Percentiles rank a stretch among this genome's conserved stretches.
Conservation (phyloP, 2,797 vertebrate genomes). For the Danio aesculapii region DNA sequence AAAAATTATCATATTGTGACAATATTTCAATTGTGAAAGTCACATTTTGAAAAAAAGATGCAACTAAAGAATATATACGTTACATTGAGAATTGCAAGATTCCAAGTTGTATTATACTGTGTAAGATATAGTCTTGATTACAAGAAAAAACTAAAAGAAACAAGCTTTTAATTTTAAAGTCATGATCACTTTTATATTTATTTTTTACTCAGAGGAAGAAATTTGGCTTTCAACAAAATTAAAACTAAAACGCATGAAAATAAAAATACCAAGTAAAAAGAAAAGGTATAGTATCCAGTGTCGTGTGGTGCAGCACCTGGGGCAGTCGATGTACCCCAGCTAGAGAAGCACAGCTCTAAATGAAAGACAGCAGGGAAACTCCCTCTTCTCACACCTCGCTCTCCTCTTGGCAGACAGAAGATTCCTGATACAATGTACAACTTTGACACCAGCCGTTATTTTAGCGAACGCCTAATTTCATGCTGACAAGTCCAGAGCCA, state of each 20-base stretch:
- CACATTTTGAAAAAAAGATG: neutral
- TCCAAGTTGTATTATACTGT: neutral
- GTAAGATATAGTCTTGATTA: neutral
- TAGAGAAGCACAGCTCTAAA: constrained; percentile 43
- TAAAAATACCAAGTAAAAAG: constrained; percentile 11
- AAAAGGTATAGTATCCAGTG: constrained; percentile 1
- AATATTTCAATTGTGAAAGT: neutral
- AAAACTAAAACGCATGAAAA: constrained; percentile 6
- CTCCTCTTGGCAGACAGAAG: constrained; percentile 46
- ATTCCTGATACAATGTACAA: constrained; percentile 57
- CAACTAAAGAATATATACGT: too few relatives aligned
- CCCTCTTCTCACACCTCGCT: constrained; percentile 55
- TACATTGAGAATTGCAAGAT: neutral
- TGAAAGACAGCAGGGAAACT: constrained; percentile 53
- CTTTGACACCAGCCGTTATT: constrained; percentile 68
- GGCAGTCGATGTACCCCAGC: constrained; percentile 1
- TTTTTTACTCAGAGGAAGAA: neutral
- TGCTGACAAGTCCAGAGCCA: constrained; percentile 69
- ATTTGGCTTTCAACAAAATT: neutral
- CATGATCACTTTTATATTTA: neutral
- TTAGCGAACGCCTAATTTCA: constrained; percentile 71
- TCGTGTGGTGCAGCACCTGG: constrained; percentile 5
- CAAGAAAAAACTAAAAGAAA: neutral
- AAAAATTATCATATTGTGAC: neutral
- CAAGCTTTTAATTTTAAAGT: neutral